A percentile compares a stretch with the other conserved stretches of the same genome.
Evolutionary conservation across 2,113 vertebrate species (phyloP).

Genomic region (Dicerorhinus sumatrensis): DNA sequence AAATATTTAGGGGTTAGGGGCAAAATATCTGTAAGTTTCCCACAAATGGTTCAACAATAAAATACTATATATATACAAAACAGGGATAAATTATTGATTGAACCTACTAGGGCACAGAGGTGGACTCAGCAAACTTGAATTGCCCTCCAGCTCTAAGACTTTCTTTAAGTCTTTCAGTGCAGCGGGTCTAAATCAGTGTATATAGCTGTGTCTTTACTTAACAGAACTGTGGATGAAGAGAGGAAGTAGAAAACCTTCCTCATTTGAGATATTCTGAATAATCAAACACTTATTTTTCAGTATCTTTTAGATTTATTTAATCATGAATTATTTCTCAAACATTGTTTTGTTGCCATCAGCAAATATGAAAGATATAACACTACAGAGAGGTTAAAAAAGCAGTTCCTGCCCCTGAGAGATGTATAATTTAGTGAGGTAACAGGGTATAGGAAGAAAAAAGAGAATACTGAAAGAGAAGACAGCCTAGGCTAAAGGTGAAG

Average conservation of each 20-base stretch:
- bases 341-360: neutral
- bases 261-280: neutral
- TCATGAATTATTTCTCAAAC: neutral
- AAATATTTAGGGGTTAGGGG: neutral
- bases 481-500: neutral
- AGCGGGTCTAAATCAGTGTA: neutral
- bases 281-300: neutral
- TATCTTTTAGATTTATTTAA: neutral
- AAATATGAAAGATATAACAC: neutral
- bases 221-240: neutral
- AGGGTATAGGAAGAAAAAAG: neutral
- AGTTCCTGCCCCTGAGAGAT: neutral
- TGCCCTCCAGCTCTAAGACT: neutral
- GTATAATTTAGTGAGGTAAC: neutral
- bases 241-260: neutral
- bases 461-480: neutral
- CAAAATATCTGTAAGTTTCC: neutral
- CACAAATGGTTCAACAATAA: neutral
- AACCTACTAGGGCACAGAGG: neutral
- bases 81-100: neutral
- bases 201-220: neutral
- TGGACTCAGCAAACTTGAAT: no score
- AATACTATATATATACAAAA: neutral
- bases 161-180: neutral
- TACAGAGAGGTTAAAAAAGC: neutral